Conservation (phyloP, 2,113 vertebrate genomes). For the Podarcis cretensis region DNA sequence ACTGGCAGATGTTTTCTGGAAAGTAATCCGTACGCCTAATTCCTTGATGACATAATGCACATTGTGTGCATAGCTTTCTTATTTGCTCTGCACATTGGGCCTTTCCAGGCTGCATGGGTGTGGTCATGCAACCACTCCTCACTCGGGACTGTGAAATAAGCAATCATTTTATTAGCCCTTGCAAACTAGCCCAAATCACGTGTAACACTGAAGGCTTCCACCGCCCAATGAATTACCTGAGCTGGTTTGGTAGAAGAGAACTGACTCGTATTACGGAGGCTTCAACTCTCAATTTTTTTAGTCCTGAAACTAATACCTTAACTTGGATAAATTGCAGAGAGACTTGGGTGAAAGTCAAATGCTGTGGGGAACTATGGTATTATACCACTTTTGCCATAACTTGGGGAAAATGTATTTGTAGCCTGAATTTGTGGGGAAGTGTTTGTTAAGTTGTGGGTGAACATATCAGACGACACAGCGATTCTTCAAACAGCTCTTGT, state of each 20-base stretch:
- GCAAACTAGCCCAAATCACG: too few relatives aligned
- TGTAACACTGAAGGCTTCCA: neutral
- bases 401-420: neutral
- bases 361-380: neutral
- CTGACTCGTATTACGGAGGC: too few relatives aligned
- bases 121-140: neutral
- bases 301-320: neutral
- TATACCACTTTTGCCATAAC: neutral
- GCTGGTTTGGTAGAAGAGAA: neutral
- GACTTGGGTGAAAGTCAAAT: neutral
- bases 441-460: neutral
- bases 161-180: neutral
- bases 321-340: constrained; percentile 12
- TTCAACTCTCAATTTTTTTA: neutral
- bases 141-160: neutral
- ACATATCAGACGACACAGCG: too few relatives aligned
- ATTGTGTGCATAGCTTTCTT: too few relatives aligned
- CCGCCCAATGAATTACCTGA: neutral
- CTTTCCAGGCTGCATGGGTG: neutral
- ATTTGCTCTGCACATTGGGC: too few relatives aligned
- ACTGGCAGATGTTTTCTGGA: too few relatives aligned
- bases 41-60: too few relatives aligned
- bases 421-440: neutral
- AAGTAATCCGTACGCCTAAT: too few relatives aligned
- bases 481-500: too few relatives aligned